Evolutionary conservation across 2,888 invertebrate genomes (phyloP), one percentile per base, ranked within the genome.

Genomic region (Archips crataeganus): DNA sequence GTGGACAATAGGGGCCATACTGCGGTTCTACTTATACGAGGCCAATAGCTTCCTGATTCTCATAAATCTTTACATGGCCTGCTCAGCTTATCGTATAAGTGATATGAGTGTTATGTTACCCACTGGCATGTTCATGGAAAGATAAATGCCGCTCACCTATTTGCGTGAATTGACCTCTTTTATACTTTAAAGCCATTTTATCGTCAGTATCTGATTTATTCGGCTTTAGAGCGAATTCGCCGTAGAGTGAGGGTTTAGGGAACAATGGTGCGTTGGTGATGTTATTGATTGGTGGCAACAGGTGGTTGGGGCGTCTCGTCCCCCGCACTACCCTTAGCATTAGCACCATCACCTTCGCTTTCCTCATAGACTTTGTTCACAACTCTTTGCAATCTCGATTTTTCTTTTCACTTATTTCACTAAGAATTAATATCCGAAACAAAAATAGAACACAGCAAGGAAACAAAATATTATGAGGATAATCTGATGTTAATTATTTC

Each of bases 261-360:
- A 87, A 89, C 90, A 90, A 90, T 87, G 90, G 88, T 87, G 84
- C 86, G 85, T 84, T 91, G 86, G 86, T 87, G 87, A 85, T 90
- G 84, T 86, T 94, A 94, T 94, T 93, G 94, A 94, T 94, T 93
- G 90, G 84, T 80, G 82, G 85, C 93, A 90, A 94, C 94, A 94
- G 90, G 93, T 93, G 85, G 90, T 78, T 88, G 87, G 90, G 92
- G 91, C 85, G 90, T 84, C 86, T 81, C 89, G 82, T 82, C 86
- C 91, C 89, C 86, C 89, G 82, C 88, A 49, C 84, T 79, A 61
- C 66, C 82, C 81, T 70, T 75, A 75, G 54, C 54, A 54, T 70
- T 57, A 57, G 75, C 79, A 78, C 79, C 81, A 84, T 79, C 83
- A 87, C 85, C 85, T 88, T 89, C 87, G 86, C 87, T 88, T 89